phyloP scores from a whole-genome alignment of 92 coral and sea anemone species.

The Isaurus tuberculatus region DNA sequence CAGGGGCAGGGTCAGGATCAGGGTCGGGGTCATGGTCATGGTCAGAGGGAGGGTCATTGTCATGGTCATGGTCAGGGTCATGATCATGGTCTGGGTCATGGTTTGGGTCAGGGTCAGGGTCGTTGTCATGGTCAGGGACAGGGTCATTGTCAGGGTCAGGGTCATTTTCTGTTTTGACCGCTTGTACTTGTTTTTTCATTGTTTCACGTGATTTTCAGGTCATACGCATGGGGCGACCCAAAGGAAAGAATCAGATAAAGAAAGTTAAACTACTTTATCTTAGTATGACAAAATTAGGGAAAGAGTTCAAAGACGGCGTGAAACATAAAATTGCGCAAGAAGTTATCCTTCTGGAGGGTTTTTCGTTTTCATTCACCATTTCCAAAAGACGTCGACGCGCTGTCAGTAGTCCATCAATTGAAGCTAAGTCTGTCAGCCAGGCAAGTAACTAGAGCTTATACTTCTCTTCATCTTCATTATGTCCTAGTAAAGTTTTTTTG shows the following conservation, averaged over 20 bases:
- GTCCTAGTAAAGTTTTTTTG: too few species aligned
- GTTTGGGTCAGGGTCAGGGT: too few species aligned
- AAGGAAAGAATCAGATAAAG: background rate
- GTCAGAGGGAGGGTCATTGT: too few species aligned
- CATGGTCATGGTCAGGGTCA: too few species aligned
- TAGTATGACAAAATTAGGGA: background rate
- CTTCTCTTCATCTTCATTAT: background rate
- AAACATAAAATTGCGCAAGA: background rate
- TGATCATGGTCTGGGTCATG: too few species aligned
- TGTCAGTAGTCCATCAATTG: background rate
- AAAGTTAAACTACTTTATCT: background rate
- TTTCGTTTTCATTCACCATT: background rate
- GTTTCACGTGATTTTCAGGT: background rate
- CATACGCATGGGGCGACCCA: background rate
- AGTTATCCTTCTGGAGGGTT: background rate
- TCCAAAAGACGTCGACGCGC: conserved; percentile 8
- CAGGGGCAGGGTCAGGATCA: too few species aligned
- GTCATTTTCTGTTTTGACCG: too few species aligned
- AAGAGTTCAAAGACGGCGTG: background rate
- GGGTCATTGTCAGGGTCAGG: too few species aligned
- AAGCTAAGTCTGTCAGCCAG: background rate
- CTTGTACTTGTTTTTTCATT: background rate
- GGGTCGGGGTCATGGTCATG: too few species aligned
- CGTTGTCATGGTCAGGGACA: too few species aligned
- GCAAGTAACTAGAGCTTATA: background rate